These are phyloP conservation scores for Podarcis cretensis DNA, from an alignment of 2,113 vertebrate species.

Conservation along the genomic window DNA sequence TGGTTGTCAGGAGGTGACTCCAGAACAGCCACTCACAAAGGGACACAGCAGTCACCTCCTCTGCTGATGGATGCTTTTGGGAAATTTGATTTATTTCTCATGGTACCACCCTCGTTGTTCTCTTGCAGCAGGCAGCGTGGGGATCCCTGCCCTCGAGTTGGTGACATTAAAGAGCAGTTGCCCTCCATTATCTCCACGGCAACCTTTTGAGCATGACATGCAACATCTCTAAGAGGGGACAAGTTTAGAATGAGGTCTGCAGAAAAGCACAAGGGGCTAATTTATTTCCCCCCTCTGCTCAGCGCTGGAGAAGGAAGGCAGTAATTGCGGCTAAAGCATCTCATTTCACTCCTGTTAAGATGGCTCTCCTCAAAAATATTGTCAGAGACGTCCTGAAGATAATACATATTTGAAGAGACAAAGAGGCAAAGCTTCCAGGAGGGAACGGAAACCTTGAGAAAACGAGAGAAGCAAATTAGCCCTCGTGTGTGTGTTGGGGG, in stretches of 20 bases:
- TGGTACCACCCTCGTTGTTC: neutral
- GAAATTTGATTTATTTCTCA: neutral
- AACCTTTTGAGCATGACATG: neutral
- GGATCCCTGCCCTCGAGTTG: neutral
- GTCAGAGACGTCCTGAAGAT: neutral
- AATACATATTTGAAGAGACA: neutral
- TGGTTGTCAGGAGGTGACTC: neutral
- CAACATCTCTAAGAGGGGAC: neutral
- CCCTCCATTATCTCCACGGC: neutral
- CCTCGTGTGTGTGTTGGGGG: neutral
- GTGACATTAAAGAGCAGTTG: neutral
- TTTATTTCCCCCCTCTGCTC: neutral
- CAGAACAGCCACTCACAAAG: neutral
- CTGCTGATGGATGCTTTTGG: neutral
- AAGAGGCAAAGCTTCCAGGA: neutral
- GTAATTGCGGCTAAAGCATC: neutral
- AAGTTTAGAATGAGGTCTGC: neutral
- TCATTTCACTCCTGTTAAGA: constrained; percentile 4
- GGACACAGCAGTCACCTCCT: neutral
- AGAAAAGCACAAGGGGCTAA: neutral
- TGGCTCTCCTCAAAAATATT: neutral
- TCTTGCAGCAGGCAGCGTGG: too few relatives aligned
- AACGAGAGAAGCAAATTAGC: neutral
- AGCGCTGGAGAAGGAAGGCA: neutral
- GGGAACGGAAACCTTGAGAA: neutral